These are phyloP conservation scores for Orius laevigatus DNA, from an alignment of 1,140 invertebrate species.

Conservation along the genomic window DNA sequence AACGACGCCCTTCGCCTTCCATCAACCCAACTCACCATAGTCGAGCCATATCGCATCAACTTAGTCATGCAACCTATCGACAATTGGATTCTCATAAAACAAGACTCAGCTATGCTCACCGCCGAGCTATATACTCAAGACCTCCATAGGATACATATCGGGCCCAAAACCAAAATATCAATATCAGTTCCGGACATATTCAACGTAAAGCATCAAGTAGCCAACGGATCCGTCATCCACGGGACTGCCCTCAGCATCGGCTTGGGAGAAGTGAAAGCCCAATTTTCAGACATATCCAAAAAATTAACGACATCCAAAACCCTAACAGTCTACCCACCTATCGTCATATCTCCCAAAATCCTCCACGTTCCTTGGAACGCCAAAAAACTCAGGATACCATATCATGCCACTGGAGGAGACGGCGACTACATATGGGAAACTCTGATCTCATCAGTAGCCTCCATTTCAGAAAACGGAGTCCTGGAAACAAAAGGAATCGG, in stretches of 20 bases:
- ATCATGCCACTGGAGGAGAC: constrained; percentile 47
- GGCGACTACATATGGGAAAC: constrained; percentile 54
- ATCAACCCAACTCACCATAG: too few relatives aligned
- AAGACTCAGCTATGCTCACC: too few relatives aligned
- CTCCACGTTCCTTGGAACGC: constrained; percentile 56
- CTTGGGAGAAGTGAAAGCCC: background rate
- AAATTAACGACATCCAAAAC: constrained; percentile 30
- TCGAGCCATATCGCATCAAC: too few relatives aligned
- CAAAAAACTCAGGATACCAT: too few relatives aligned
- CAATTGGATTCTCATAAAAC: too few relatives aligned
- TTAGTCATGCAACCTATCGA: too few relatives aligned
- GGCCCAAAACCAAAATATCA: too few relatives aligned
- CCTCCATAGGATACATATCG: too few relatives aligned
- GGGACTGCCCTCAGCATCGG: background rate
- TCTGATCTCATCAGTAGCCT: constrained; percentile 38
- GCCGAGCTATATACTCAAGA: too few relatives aligned
- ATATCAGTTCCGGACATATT: too few relatives aligned
- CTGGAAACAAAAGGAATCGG: constrained; percentile 44
- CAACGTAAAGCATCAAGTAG: too few relatives aligned
- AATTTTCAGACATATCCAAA: background rate
- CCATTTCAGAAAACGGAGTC: constrained; percentile 44
- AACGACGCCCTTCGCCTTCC: too few relatives aligned
- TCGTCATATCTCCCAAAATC: constrained; percentile 41
- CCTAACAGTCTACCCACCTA: constrained; percentile 38
- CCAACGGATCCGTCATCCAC: background rate